Evolutionary conservation across 2,113 vertebrate species (phyloP).

Genomic region (Chaetops frenatus): DNA sequence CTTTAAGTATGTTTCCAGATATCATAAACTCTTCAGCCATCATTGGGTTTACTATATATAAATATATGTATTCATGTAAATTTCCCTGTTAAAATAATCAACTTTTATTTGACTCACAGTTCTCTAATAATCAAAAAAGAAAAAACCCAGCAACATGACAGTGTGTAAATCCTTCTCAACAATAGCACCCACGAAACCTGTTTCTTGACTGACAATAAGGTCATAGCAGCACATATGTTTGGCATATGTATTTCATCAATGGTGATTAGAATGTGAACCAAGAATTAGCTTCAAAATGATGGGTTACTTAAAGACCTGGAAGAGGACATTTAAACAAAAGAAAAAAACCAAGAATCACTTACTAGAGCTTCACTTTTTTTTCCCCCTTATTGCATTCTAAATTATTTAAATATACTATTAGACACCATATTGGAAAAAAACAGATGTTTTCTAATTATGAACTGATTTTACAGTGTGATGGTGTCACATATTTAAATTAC

Average conservation of each 20-base stretch:
- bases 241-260: slow-evolving; percentile 70
- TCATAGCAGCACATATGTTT: slow-evolving; percentile 67
- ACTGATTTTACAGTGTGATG: slow-evolving; percentile 82
- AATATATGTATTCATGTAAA: slow-evolving; percentile 49
- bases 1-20: slow-evolving; percentile 72
- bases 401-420: slow-evolving; percentile 86
- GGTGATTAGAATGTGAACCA: slow-evolving; percentile 57
- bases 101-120: slow-evolving; percentile 50
- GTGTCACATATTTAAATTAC: slow-evolving; percentile 85
- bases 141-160: slow-evolving; percentile 41
- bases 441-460: slow-evolving; percentile 85
- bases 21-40: slow-evolving; percentile 49
- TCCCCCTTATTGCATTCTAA: slow-evolving; percentile 70
- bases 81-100: slow-evolving; percentile 72
- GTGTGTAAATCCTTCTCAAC: slow-evolving; percentile 70
- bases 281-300: slow-evolving; percentile 69
- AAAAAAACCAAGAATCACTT: slow-evolving; percentile 46
- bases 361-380: slow-evolving; percentile 48
- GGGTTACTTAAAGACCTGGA: slow-evolving; percentile 41
- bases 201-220: slow-evolving; percentile 68
- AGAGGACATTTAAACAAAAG: slow-evolving; percentile 63
- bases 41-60: background rate
- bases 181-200: slow-evolving; percentile 47
- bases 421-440: slow-evolving; percentile 77
- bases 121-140: slow-evolving; percentile 37